Base-by-base conservation (phyloP, 2,888 invertebrate genomes). In the Pantelozetes paolii region DNA sequence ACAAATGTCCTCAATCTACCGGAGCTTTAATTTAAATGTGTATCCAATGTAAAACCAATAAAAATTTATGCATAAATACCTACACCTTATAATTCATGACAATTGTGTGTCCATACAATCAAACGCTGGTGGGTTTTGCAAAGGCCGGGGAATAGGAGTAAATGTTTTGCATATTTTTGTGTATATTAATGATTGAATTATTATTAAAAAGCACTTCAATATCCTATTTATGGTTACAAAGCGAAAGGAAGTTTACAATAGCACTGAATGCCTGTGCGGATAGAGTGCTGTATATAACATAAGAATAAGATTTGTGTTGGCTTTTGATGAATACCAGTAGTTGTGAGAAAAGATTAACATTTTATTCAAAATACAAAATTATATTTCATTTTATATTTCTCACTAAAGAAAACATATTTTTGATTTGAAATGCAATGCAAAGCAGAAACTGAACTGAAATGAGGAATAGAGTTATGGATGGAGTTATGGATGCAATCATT, bases 121-220 rank as follows among this genome's bases (percentile, higher is more conserved):
- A 15, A 45, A 45, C 2, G 20, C 50, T 54, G n/a, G n/a, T n/a
- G n/a, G n/a, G n/a, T n/a, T n/a, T n/a, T n/a, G n/a, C n/a, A 26
- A 62, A n/a, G 30, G 62, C 15, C n/a, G 1, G 62, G 3, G 1
- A 62, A 62, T 36, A 62, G 30, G n/a, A 32, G n/a, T 30, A 30
- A 18, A 62, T 18, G 62, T 32, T 36, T 32, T 62, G 62, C 32
- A 62, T 62, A 62, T 62, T 20, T 32, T 28, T 57, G 20, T 18
- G 18, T 30, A 28, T 57, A 23, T 62, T 30, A 18, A 62, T 62
- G 8, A 62, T 18, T 30, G 18, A 15, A 15, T 28, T 62, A 36
- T 32, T 62, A 62, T 62, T 62, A 62, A 62, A 57, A 28, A 62
- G n/a, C n/a, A 62, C 32, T 62, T 62, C 32, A 62, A 54, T 11